Evolutionary conservation across 2,113 vertebrate genomes (phyloP), one percentile per base, ranked within the genome.

Genomic region (Cariama cristata): DNA sequence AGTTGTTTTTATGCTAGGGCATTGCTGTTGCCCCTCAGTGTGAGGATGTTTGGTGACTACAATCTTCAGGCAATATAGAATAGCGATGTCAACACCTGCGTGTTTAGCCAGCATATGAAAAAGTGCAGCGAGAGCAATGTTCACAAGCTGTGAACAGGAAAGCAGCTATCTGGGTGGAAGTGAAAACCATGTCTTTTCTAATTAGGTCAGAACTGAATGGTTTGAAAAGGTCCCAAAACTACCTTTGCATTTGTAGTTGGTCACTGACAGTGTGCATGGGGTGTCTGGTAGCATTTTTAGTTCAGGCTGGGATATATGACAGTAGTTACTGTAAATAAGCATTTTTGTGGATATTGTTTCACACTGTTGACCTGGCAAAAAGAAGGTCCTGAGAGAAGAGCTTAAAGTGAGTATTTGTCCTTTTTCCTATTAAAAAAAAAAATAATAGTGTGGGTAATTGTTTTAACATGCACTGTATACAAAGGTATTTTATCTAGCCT

Each of bases 361-460:
- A 64, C 8, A 38, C 6, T 56, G 11, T 6, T 15, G 27, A 68
- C 3, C 8, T 42, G 9, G 3, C 3, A 63, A 85, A 88, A 64
- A 49, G 8, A 74, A 52, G 5, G 7, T 71, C 11, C 26, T 68
- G 35, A 45, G 23, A 79, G 33, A 56, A 81, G 6, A 56, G 1
- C 3, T 86, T 69, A 81, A 71, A 81, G 32, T 5, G 82, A 72
- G 26, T 81, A 42, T 50, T 67, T 75, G 22, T 21, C 23, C 6
- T 8, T 38, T 79, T 62, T 35, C 32, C 13, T 67, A 7, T 44
- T 27, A 15, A 74, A 89, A 84, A 88, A 52, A 40, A 35, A 6
- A 11, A 63, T 18, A 10, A 20, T 0, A 1, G 11, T 3, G 2
- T 20, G 14, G 5, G 4, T 23, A 60, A 6, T 45, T 52, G 6